phyloP scores from a whole-genome alignment of 2,113 vertebrate species.

The Chaetodon auriga region DNA sequence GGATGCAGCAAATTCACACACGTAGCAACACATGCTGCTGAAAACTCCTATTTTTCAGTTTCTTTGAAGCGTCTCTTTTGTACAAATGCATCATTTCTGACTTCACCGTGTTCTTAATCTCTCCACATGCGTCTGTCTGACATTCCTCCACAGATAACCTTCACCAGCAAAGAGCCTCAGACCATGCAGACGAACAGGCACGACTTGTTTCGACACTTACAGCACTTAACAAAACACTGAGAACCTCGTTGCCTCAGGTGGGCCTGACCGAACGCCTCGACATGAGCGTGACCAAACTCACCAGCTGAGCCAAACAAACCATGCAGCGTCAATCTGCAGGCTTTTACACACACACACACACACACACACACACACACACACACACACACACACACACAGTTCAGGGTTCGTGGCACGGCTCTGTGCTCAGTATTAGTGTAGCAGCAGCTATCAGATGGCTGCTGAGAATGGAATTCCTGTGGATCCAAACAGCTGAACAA shows the following conservation, averaged over 20 bases:
- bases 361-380: not conserved
- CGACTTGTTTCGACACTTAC: slow-evolving; percentile 23
- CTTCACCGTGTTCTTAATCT: not conserved
- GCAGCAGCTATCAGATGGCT: slow-evolving; percentile 18
- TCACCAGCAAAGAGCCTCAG: not conserved
- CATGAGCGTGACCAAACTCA: not conserved
- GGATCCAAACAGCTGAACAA: slow-evolving; percentile 36
- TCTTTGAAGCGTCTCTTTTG: not conserved
- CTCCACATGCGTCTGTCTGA: not conserved
- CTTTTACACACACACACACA: not conserved
- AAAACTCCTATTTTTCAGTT: not conserved
- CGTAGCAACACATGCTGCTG: not conserved
- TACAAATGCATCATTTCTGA: not conserved
- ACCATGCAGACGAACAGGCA: slow-evolving; percentile 34
- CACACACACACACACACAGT: not conserved
- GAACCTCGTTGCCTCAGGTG: not conserved
- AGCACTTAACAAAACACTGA: slow-evolving; percentile 3
- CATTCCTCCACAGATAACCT: not conserved
- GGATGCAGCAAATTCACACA: not conserved
- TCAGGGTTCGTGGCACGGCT: not conserved
- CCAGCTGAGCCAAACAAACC: not conserved
- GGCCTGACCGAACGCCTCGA: not conserved
- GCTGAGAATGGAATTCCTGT: slow-evolving; percentile 49
- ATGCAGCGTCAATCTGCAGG: not conserved
- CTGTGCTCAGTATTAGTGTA: not conserved